Percentiles rank a stretch among this genome's conserved stretches.
Conservation (phyloP, 2,113 vertebrate species). For the Tragelaphus imberbis region DNA sequence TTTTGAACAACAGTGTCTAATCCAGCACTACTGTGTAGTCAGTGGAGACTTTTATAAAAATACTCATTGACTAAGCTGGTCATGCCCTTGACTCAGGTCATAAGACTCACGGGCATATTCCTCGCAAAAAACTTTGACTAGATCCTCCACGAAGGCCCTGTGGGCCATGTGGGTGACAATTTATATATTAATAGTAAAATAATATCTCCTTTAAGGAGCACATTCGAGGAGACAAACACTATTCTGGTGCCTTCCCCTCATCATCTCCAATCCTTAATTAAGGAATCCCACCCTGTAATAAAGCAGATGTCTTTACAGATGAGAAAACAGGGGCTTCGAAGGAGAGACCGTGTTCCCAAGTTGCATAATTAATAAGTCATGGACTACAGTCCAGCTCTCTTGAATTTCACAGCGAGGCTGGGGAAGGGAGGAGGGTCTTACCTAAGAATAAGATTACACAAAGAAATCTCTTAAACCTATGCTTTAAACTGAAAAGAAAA, state of each 20-base stretch:
- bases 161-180: background rate
- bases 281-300: background rate
- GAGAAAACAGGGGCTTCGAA: background rate
- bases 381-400: background rate
- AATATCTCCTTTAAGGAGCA: background rate
- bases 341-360: background rate
- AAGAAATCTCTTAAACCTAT: background rate
- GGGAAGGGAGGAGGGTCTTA: background rate
- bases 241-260: background rate
- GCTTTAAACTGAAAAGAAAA: background rate
- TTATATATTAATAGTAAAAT: background rate
- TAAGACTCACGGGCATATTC: background rate
- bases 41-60: constrained; percentile 20
- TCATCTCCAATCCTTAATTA: background rate
- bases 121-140: constrained; percentile 13
- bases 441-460: background rate
- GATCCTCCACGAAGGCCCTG: background rate
- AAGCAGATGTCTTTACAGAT: background rate
- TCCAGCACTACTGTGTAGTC: background rate
- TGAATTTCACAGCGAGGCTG: background rate
- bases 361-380: background rate
- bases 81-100: background rate
- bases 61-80: background rate
- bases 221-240: background rate
- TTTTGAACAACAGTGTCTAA: background rate